Conservation (phyloP, 1,140 invertebrate species). For the Helicorthomorpha holstii region DNA sequence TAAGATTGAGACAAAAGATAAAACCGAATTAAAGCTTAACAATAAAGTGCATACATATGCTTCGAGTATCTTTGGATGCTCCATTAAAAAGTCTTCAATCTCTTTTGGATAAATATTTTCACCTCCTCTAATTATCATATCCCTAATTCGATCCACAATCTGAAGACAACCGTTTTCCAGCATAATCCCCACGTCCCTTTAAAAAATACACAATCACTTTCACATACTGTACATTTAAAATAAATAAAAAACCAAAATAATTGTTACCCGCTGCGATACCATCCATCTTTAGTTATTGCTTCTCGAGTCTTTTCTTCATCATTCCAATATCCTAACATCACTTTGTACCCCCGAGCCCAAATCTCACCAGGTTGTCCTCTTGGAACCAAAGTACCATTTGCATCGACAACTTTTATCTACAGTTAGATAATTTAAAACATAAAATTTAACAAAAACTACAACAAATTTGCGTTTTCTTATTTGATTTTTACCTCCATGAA, state of each 20-base stretch:
- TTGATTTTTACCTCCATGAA: too few species aligned
- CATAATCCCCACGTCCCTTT: slow-evolving; percentile 23
- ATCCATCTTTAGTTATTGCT: slow-evolving; percentile 47
- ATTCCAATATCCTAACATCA: slow-evolving; percentile 70
- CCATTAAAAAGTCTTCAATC: slow-evolving; percentile 62
- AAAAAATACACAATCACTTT: background rate
- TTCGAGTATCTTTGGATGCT: slow-evolving; percentile 56
- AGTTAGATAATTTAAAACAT: slow-evolving; percentile 15
- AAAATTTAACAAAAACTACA: too few species aligned
- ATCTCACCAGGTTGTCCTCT: slow-evolving; percentile 64
- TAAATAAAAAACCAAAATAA: background rate
- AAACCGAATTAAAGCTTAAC: background rate
- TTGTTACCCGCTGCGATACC: slow-evolving; percentile 76
- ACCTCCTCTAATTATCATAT: slow-evolving; percentile 78
- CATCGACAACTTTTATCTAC: slow-evolving; percentile 50
- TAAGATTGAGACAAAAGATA: background rate
- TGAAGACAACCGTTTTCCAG: slow-evolving; percentile 23
- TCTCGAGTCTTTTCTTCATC: slow-evolving; percentile 64
- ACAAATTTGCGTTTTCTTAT: too few species aligned
- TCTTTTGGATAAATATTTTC: slow-evolving; percentile 81
- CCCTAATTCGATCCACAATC: slow-evolving; percentile 41
- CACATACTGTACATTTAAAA: background rate
- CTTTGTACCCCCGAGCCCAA: slow-evolving; percentile 57
- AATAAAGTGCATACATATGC: slow-evolving; percentile 48
- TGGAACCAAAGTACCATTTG: slow-evolving; percentile 46